Conservation (phyloP, 2,888 invertebrate species). For the Argyresthia albistria region DNA sequence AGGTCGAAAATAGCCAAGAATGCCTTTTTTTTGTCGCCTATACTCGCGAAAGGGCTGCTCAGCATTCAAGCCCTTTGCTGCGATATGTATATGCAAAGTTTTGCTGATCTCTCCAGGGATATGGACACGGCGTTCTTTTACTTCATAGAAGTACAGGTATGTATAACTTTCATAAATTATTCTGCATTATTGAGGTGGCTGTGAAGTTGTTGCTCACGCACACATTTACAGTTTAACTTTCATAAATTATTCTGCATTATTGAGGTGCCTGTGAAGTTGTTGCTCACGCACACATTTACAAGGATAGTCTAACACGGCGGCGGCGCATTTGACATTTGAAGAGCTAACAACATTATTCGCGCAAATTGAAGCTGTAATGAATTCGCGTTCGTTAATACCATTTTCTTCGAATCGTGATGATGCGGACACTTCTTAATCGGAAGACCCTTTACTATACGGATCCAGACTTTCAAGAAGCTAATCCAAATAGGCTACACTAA, state of each 20-base stretch:
- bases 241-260: too few species aligned
- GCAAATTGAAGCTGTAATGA: not conserved
- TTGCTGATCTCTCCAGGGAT: conserved; percentile 69
- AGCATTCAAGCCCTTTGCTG: conserved; percentile 79
- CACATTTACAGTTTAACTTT: too few species aligned
- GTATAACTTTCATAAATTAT: not conserved
- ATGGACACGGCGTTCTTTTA: conserved; percentile 74
- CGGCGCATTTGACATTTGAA: not conserved
- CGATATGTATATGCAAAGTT: conserved; percentile 73
- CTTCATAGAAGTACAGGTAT: conserved; percentile 78
- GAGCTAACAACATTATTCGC: not conserved
- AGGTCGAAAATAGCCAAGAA: conserved; percentile 75
- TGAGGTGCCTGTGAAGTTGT: too few species aligned
- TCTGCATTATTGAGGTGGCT: too few species aligned
- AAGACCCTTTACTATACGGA: not conserved
- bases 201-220: too few species aligned
- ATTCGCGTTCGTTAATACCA: not conserved
- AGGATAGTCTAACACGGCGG: too few species aligned
- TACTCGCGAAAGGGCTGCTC: conserved; percentile 80
- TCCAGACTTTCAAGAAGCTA: not conserved
- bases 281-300: too few species aligned
- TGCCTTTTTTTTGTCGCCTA: conserved; percentile 81
- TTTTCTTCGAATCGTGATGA: not conserved
- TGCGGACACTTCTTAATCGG: not conserved
- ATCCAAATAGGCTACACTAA: not conserved